phyloP scores from a whole-genome alignment of 92 coral and sea anemone genomes.

The Heteractis magnifica region DNA sequence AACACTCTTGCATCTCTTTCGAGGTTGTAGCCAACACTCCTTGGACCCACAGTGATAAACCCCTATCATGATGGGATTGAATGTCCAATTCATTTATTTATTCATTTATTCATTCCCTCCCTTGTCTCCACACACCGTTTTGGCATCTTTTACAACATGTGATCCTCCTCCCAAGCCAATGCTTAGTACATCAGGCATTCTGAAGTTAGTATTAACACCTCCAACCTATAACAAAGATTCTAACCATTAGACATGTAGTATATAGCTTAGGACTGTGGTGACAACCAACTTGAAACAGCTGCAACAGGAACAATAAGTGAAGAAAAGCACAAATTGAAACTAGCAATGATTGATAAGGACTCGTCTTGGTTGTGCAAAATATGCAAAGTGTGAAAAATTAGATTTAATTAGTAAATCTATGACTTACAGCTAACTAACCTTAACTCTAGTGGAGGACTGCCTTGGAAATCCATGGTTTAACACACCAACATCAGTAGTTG shows the following conservation, averaged over 20 bases:
- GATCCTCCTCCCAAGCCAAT: slow-evolving; percentile 96
- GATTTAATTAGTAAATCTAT: no score
- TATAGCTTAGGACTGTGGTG: neutral
- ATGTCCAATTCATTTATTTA: neutral
- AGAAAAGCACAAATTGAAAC: no score
- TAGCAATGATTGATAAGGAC: no score
- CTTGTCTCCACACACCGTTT: neutral
- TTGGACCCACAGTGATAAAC: slow-evolving; percentile 76
- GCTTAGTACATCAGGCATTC: slow-evolving; percentile 96
- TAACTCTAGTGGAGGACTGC: slow-evolving; percentile 85
- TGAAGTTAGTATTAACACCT: slow-evolving; percentile 94
- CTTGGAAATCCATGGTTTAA: slow-evolving; percentile 83
- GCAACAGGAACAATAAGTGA: no score
- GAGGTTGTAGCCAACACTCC: slow-evolving; percentile 83
- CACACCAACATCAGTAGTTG: slow-evolving; percentile 88
- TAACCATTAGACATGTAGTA: neutral
- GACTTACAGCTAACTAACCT: slow-evolving; percentile 35
- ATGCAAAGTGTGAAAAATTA: no score
- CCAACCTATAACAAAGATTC: slow-evolving; percentile 56
- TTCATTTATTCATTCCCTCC: neutral
- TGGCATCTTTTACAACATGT: slow-evolving; percentile 18
- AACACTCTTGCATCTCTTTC: slow-evolving; percentile 70
- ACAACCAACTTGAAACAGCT: no score
- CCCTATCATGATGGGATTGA: slow-evolving; percentile 8
- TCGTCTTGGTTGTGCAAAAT: no score